phyloP scores from a whole-genome alignment of 2,113 vertebrate species.

The Taurulus bubalis region DNA sequence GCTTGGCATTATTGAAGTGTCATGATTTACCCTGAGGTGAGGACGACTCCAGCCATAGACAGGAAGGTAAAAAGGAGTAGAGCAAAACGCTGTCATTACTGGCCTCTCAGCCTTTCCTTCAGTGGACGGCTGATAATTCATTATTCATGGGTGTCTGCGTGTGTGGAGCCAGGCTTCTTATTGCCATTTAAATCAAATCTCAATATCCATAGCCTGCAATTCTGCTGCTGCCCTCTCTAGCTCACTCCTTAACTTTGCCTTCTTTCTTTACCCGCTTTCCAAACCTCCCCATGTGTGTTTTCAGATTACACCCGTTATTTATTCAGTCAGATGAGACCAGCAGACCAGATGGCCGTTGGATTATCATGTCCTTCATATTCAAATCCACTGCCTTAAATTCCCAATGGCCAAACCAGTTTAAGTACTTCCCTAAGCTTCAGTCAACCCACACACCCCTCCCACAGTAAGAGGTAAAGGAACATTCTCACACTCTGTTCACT shows the following conservation, averaged over 20 bases:
- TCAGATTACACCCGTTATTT: conserved; percentile 82
- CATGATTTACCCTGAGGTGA: conserved; percentile 81
- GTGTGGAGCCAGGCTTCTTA: conserved; percentile 77
- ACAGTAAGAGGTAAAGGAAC: conserved; percentile 33
- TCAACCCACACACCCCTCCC: conserved; percentile 41
- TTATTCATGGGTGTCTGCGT: conserved; percentile 78
- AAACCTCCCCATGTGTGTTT: conserved; percentile 80
- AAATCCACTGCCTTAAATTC: conserved; percentile 80
- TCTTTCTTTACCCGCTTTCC: conserved; percentile 64
- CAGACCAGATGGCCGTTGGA: conserved; percentile 85
- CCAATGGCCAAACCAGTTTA: conserved; percentile 75
- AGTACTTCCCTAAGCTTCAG: conserved; percentile 67
- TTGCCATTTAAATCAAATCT: conserved; percentile 85
- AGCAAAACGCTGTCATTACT: conserved; percentile 62
- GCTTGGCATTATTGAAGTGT: conserved; percentile 86
- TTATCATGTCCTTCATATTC: conserved; percentile 85
- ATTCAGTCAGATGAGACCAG: conserved; percentile 82
- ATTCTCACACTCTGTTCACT: conserved; percentile 52
- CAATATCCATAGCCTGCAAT: conserved; percentile 62
- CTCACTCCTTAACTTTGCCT: conserved; percentile 73
- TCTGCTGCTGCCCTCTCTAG: conserved; percentile 55
- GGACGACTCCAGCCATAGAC: conserved; percentile 64
- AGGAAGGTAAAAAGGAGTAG: conserved; percentile 70
- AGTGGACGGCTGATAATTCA: conserved; percentile 69
- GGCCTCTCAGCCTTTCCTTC: conserved; percentile 54